phyloP scores from a whole-genome alignment of 2,888 invertebrate species.

The Synergus itoensis region DNA sequence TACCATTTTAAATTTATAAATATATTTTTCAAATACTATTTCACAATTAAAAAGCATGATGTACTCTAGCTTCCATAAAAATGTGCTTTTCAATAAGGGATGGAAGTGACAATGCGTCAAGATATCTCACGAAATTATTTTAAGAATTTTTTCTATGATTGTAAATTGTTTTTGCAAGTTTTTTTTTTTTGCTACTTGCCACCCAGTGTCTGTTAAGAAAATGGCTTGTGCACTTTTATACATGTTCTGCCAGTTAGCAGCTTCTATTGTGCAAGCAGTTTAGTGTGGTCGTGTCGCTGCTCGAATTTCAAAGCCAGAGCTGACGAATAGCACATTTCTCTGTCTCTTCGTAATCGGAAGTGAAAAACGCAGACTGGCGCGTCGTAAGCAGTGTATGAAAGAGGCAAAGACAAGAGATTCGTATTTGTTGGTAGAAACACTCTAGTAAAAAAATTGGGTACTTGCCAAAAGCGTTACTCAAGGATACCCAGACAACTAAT shows the following conservation, averaged over 20 bases:
- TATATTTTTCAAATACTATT: too few species aligned
- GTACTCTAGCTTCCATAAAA: not conserved
- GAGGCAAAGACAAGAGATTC: conserved; percentile 33
- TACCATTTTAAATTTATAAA: not conserved
- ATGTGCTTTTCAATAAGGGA: too few species aligned
- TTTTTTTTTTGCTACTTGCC: too few species aligned
- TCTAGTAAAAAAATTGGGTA: conserved; percentile 53
- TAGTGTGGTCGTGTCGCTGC: conserved; percentile 6
- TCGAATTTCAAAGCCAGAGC: conserved; percentile 26
- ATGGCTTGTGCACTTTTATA: not conserved
- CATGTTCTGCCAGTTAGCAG: conserved; percentile 26
- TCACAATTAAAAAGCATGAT: too few species aligned
- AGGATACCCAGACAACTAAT: conserved; percentile 62
- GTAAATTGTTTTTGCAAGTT: not conserved
- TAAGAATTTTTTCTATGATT: not conserved
- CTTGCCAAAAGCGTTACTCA: conserved; percentile 60
- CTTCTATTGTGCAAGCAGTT: conserved; percentile 35
- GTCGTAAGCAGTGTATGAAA: conserved; percentile 10
- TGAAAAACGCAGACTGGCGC: conserved; percentile 28
- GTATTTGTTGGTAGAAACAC: conserved; percentile 19
- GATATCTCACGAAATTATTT: too few species aligned
- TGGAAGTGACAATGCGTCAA: too few species aligned
- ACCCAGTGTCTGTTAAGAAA: not conserved
- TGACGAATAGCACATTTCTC: conserved; percentile 39
- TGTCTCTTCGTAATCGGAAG: conserved; percentile 33